Conservation (phyloP, 1,140 invertebrate species). For the Temnothorax longispinosus region DNA sequence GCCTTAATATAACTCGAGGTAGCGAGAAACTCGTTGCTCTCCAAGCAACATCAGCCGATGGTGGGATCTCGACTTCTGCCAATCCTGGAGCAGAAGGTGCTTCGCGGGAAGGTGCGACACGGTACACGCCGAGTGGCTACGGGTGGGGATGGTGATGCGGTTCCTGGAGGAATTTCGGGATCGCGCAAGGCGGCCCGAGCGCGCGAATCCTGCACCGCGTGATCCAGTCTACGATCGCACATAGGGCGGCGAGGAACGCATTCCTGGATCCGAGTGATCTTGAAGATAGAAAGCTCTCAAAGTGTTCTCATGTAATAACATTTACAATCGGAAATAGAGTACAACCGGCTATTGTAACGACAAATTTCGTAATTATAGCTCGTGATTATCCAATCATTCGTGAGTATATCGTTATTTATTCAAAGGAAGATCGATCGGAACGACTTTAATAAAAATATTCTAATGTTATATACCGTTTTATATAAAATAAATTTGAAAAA, state of each 20-base stretch:
- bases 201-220: slow-evolving; percentile 55
- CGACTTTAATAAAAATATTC: not conserved
- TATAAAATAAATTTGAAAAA: not conserved
- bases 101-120: slow-evolving; percentile 63
- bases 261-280: not conserved
- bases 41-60: slow-evolving; percentile 51
- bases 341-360: not conserved
- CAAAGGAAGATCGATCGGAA: not conserved
- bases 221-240: slow-evolving; percentile 66
- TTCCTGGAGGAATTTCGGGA: slow-evolving; percentile 80
- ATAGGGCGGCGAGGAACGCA: slow-evolving; percentile 59
- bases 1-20: slow-evolving; percentile 79
- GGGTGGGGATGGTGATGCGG: slow-evolving; percentile 58
- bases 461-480: not conserved
- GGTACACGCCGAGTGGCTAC: not conserved
- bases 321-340: slow-evolving; percentile 1
- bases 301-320: slow-evolving; percentile 27
- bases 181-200: slow-evolving; percentile 31
- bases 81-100: slow-evolving; percentile 74
- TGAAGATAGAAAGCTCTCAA: not conserved
- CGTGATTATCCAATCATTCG: slow-evolving; percentile 1
- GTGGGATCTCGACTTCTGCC: slow-evolving; percentile 73
- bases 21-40: slow-evolving; percentile 60
- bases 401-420: slow-evolving; percentile 20
- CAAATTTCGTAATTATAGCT: slow-evolving; percentile 25